phyloP scores from a whole-genome alignment of 2,888 invertebrate species.

The Agonopterix alstromeriana region DNA sequence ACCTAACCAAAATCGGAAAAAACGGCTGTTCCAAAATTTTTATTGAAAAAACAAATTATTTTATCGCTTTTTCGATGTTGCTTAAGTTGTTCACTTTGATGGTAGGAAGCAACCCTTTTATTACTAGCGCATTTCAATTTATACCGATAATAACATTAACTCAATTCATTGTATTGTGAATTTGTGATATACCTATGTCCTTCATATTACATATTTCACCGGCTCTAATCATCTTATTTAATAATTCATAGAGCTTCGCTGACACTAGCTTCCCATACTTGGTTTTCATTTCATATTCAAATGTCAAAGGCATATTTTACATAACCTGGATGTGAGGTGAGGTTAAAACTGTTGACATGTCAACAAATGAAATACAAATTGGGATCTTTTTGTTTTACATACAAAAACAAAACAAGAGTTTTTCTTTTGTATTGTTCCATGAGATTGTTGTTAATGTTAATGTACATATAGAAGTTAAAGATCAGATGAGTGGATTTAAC shows the following conservation, averaged over 20 bases:
- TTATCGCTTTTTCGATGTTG: no score
- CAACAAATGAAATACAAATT: conserved; percentile 4
- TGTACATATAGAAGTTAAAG: conserved; percentile 32
- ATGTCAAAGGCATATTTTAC: conserved; percentile 12
- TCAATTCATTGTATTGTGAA: no score
- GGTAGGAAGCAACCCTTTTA: no score
- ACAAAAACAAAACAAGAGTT: conserved; percentile 1
- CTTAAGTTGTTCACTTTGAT: no score
- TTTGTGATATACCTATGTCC: not conserved
- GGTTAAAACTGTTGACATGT: conserved; percentile 12
- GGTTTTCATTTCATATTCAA: conserved; percentile 14
- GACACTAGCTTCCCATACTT: conserved; percentile 12
- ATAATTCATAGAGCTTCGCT: conserved; percentile 8
- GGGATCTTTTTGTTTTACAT: not conserved
- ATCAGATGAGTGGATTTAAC: conserved; percentile 37
- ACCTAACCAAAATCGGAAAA: no score
- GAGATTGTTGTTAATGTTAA: not conserved
- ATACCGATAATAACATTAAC: no score
- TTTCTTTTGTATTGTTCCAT: not conserved
- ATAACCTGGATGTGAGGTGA: conserved; percentile 17
- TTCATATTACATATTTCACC: not conserved
- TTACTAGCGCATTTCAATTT: no score
- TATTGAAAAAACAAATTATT: no score
- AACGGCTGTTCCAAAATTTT: no score
- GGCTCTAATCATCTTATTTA: conserved; percentile 1